phyloP scores from a whole-genome alignment of 1,140 invertebrate genomes.

The Euura lappo region DNA sequence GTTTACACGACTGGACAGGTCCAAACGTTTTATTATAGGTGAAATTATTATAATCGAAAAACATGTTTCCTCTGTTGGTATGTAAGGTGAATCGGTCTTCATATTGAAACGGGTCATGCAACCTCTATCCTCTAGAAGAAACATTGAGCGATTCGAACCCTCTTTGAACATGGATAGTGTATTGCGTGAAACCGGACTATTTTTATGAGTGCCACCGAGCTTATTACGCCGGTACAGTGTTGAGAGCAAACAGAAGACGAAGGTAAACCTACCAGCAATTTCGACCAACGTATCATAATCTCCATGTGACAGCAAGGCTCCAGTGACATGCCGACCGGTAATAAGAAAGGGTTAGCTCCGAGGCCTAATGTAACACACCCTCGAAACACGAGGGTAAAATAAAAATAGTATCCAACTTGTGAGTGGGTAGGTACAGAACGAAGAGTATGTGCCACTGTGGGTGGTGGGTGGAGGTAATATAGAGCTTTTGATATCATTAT shows the following conservation, averaged over 20 bases:
- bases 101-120: no score
- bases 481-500: constrained; percentile 29
- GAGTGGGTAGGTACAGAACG: constrained; percentile 7
- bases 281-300: neutral
- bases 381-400: constrained; percentile 11
- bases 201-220: no score
- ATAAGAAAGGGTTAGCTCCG: constrained; percentile 12
- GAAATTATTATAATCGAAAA: no score
- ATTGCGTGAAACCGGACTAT: no score
- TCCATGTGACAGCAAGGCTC: constrained; percentile 6
- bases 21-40: no score
- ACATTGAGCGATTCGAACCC: no score
- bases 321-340: constrained; percentile 12
- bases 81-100: no score
- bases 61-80: no score
- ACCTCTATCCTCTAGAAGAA: no score
- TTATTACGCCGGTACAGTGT: neutral
- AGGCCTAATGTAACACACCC: constrained; percentile 12
- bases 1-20: no score
- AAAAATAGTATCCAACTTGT: constrained; percentile 12
- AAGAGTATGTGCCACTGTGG: constrained; percentile 16
- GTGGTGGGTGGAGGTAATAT: constrained; percentile 14
- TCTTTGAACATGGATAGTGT: no score
- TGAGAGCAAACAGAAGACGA: neutral
- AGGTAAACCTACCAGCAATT: neutral